Evolutionary conservation across 1,140 invertebrate genomes (phyloP), one percentile per base, ranked within the genome.

Genomic region (Trissolcus basalis): DNA sequence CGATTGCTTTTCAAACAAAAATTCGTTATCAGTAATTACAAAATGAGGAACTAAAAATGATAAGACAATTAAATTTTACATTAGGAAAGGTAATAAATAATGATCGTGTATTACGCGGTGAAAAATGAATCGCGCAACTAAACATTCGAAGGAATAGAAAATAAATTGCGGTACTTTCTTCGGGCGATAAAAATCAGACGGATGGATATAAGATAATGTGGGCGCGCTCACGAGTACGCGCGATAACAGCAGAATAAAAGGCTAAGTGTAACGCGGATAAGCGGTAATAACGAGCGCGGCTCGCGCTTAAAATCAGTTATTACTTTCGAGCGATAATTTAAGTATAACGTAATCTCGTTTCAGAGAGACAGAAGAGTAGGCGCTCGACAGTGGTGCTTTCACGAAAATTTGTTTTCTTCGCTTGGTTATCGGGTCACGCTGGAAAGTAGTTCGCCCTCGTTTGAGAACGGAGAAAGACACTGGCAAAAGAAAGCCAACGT

Each of bases 321-420:
- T 67, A 71, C 68, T 77, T 71, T 71, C 74, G 45, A 71, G 67
- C 61, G 63, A 71, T 71, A 71, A 71, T 69, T 77, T 72, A 77
- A 59, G 68, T 69, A 68, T 60, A 72, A 77, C 64, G 75, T 77
- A 77, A 77, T 77, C 74, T 68, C 63, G 63, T 72, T 72, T 70
- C 61, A 27, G 60, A 67, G 67, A 77, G 67, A 77, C 68, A 56
- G 56, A 76, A 60, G 63, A 74, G 72, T 69, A 75, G 72, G 64
- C 59, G 74, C 68, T 61, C 19, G 19, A 27, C 19, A 27, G 19
- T 27, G 19, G 72, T 71, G 74, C 74, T 77, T 77, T 72, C 75
- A 72, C 75, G 75, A 72, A 77, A 77, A 77, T 77, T 77, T 72
- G 75, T 77, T 77, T 77, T 72, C 75, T 77, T 69, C 54, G 75